Conservation (phyloP, 2,797 vertebrate species). For the Avahi laniger region DNA sequence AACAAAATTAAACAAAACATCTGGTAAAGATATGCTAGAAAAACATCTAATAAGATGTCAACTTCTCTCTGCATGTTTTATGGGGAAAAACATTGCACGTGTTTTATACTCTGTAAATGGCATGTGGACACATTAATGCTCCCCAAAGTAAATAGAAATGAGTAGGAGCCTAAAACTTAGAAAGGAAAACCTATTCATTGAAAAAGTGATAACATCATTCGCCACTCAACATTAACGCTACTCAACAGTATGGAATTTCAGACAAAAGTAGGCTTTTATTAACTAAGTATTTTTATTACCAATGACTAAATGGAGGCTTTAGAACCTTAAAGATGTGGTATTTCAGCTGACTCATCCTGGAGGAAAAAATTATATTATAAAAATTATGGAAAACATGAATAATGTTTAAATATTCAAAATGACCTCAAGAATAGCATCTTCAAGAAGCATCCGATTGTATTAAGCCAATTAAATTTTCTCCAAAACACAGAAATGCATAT, state of each 20-base stretch:
- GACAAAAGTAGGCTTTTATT: constrained; percentile 39
- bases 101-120: neutral
- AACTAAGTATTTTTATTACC: constrained; percentile 15
- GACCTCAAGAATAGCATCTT: neutral
- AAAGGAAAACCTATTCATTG: constrained; percentile 27
- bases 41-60: neutral
- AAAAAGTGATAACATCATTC: neutral
- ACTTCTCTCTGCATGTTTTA: neutral
- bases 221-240: neutral
- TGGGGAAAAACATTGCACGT: neutral
- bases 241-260: neutral
- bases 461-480: neutral
- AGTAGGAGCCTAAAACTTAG: neutral
- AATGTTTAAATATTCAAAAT: constrained; percentile 49
- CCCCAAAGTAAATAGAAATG: neutral
- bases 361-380: neutral
- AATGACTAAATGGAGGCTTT: constrained; percentile 40
- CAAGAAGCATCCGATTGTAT: neutral
- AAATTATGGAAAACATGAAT: constrained; percentile 28
- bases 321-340: constrained; percentile 15
- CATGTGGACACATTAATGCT: neutral
- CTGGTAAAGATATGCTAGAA: neutral
- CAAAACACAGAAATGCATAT: neutral
- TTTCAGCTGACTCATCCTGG: constrained; percentile 29
- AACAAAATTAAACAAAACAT: constrained; percentile 44